Conservation (phyloP, 92 coral and sea anemone species). For the Zoanthus sociatus region DNA sequence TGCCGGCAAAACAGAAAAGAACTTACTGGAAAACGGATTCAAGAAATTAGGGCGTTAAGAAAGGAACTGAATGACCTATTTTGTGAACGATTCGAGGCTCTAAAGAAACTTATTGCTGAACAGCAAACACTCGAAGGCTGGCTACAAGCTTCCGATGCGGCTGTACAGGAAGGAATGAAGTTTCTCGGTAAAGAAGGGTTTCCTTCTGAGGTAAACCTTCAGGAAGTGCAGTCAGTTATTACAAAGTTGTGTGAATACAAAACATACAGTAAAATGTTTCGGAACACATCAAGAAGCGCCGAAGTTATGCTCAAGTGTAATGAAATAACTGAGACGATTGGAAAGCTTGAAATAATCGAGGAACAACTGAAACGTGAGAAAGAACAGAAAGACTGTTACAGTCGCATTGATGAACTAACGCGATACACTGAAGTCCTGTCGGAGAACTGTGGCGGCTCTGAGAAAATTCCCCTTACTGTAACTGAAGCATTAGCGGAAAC, state of each 20-base stretch:
- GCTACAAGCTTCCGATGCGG: slow-evolving; percentile 61
- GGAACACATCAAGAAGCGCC: slow-evolving; percentile 26
- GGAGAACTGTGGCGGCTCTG: slow-evolving; percentile 49
- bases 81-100: slow-evolving; percentile 50
- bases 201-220: slow-evolving; percentile 13
- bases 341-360: slow-evolving; percentile 30
- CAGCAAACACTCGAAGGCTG: slow-evolving; percentile 82
- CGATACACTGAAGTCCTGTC: slow-evolving; percentile 37
- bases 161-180: slow-evolving; percentile 50
- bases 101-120: slow-evolving; percentile 69
- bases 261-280: slow-evolving; percentile 49
- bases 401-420: slow-evolving; percentile 44
- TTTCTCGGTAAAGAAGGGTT: slow-evolving; percentile 15
- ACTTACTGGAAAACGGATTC: slow-evolving; percentile 42
- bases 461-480: slow-evolving; percentile 32
- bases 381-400: slow-evolving; percentile 38
- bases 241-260: slow-evolving; percentile 68
- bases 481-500: slow-evolving; percentile 64
- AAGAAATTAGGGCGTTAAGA: slow-evolving; percentile 42
- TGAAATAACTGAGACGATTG: slow-evolving; percentile 35
- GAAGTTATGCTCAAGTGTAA: slow-evolving; percentile 43
- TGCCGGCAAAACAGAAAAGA: slow-evolving; percentile 41
- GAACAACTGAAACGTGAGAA: slow-evolving; percentile 40
- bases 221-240: slow-evolving; percentile 48
- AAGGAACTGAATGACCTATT: slow-evolving; percentile 35